Conservation (phyloP, 2,113 vertebrate species). For the Nesogale talazaci region DNA sequence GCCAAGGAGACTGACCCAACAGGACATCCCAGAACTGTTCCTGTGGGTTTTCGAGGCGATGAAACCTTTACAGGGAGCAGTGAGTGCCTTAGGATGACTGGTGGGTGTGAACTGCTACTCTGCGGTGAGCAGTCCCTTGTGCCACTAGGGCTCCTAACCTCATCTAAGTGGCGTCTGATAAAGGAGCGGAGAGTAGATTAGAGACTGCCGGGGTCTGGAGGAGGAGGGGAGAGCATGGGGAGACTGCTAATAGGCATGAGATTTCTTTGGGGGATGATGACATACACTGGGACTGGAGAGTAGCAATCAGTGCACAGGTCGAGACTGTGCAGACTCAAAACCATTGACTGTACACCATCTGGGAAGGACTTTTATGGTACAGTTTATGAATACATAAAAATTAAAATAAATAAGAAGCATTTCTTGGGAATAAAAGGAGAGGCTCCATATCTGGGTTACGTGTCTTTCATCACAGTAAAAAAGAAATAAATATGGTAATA, state of each 20-base stretch:
- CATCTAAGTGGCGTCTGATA: too few relatives aligned
- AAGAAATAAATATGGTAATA: neutral
- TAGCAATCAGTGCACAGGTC: neutral
- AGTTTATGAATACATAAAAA: conserved; percentile 25
- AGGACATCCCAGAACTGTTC: too few relatives aligned
- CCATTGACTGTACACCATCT: neutral
- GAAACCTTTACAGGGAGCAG: too few relatives aligned
- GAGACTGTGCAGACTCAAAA: neutral
- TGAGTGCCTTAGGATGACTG: neutral
- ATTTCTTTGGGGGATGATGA: conserved; percentile 1
- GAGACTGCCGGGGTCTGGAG: neutral
- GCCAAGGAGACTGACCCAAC: too few relatives aligned
- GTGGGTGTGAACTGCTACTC: too few relatives aligned
- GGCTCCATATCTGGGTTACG: neutral
- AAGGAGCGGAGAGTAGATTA: neutral
- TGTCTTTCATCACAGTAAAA: conserved; percentile 21
- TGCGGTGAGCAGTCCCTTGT: too few relatives aligned
- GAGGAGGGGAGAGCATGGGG: too few relatives aligned
- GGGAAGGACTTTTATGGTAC: conserved; percentile 4
- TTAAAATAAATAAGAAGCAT: conserved; percentile 1
- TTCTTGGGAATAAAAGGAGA: conserved; percentile 47
- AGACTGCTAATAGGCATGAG: neutral
- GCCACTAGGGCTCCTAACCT: too few relatives aligned
- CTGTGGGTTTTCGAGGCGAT: too few relatives aligned
- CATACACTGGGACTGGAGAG: conserved; percentile 14